Base-by-base conservation (phyloP, 2,888 invertebrate species). In the Cybosia mesomella region DNA sequence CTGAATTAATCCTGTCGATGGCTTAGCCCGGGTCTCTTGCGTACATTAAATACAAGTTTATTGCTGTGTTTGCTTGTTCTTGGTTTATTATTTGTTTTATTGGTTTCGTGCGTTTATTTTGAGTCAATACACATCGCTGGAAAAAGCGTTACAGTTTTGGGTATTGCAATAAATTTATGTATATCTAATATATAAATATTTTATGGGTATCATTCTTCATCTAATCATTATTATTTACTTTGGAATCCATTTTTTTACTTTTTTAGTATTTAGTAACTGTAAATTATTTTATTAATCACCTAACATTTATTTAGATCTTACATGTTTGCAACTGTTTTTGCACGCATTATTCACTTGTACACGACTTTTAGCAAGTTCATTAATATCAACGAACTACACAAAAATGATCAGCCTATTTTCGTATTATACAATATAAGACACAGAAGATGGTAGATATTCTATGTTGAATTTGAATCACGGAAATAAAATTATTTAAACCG, bases 51-150 rank as follows among this genome's bases (percentile, higher is more conserved):
- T 81, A 83, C 81, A 84, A 84, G 85, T 89, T 87, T 87, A 89
- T 84, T 82, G 77, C 76, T 75, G 76, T 83, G 77, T 83, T 85
- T 78, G 82, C 76, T 74, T 81, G 79, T 80, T 75, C 72, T 68
- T 74, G 75, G 83, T 88, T 89, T 87, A 87, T 87, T 88, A 84
- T 89, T 85, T 86, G 75, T 85, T 89, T 89, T 89, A 88, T 85
- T 81, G 74, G 68, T 58, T 64, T 60, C 59, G 64, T 79, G 75
- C 72, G 70, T 83, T 84, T 83, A 82, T 85, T 81, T 79, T 72
- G 69, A 76, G 58, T 66, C 71, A 68, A 78, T 75, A 65, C 53
- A 36, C 24, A 28, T n/a, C 15, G 24, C 9, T 18, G 24, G 22
- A 15, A 43, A n/a, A 49, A 57, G 24, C 57, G 67, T 62, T 64